Conservation (phyloP, 2,797 vertebrate species). For the Coregonus ussuriensis region DNA sequence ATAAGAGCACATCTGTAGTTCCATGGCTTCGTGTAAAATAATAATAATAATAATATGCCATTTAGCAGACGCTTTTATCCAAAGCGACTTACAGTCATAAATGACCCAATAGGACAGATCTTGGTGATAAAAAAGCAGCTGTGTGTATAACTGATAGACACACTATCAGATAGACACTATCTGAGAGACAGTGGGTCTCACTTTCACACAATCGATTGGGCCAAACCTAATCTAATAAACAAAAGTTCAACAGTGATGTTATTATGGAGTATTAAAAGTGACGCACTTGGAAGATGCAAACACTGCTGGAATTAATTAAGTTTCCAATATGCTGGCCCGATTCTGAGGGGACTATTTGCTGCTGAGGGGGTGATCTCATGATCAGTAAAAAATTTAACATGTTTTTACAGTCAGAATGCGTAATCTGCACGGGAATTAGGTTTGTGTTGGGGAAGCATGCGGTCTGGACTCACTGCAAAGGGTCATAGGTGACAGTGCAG, state of each 20-base stretch:
- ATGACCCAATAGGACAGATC: slow-evolving; percentile 19
- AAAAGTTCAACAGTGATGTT: slow-evolving; percentile 51
- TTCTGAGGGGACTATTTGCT: slow-evolving; percentile 26
- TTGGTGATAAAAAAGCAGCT: slow-evolving; percentile 16
- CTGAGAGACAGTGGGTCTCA: neutral
- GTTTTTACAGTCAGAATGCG: slow-evolving; percentile 29
- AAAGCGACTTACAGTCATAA: too few species aligned
- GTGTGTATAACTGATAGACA: slow-evolving; percentile 27
- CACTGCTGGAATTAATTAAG: slow-evolving; percentile 46
- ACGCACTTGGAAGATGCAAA: slow-evolving; percentile 57
- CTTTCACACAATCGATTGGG: slow-evolving; percentile 27
- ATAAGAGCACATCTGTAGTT: slow-evolving; percentile 11
- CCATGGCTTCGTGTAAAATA: slow-evolving; percentile 25
- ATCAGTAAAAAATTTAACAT: slow-evolving; percentile 35
- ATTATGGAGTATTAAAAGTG: slow-evolving; percentile 60
- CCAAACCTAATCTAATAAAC: slow-evolving; percentile 62
- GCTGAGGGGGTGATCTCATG: slow-evolving; percentile 39
- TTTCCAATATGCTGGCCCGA: slow-evolving; percentile 29
- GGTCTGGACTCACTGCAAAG: slow-evolving; percentile 15
- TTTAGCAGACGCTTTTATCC: too few species aligned
- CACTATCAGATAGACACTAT: slow-evolving; percentile 8
- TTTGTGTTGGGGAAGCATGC: slow-evolving; percentile 11
- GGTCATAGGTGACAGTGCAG: slow-evolving; percentile 27
- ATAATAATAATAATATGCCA: too few species aligned
- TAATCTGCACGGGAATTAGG: slow-evolving; percentile 16